phyloP scores from a whole-genome alignment of 2,888 invertebrate species.

The Ephialtes manifestator region DNA sequence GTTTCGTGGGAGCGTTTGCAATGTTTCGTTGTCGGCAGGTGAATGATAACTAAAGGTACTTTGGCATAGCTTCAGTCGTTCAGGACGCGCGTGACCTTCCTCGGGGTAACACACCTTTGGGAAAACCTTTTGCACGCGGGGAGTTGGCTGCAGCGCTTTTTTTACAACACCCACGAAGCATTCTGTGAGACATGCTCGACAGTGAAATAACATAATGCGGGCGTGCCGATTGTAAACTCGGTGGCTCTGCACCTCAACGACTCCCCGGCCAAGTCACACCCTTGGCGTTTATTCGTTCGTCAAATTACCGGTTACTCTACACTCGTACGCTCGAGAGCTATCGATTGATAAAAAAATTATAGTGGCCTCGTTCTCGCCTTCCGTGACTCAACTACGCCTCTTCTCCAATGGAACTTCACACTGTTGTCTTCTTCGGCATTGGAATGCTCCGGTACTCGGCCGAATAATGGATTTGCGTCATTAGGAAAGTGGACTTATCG shows the following conservation, averaged over 20 bases:
- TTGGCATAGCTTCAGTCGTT: not conserved
- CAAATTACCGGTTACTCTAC: conserved; percentile 59
- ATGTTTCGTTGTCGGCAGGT: not conserved
- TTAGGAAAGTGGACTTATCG: conserved; percentile 30
- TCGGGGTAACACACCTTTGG: conserved; percentile 25
- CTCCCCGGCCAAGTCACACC: conserved; percentile 64
- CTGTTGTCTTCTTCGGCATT: conserved; percentile 12
- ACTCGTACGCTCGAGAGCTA: conserved; percentile 66
- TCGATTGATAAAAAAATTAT: conserved; percentile 68
- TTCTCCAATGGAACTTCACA: not conserved
- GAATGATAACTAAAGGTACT: conserved; percentile 20
- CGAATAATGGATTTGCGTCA: conserved; percentile 41
- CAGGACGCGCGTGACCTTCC: conserved; percentile 5
- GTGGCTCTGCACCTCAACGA: conserved; percentile 34
- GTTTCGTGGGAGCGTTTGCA: not conserved
- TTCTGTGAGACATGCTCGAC: conserved; percentile 33
- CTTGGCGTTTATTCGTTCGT: conserved; percentile 61
- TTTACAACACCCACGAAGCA: conserved; percentile 18
- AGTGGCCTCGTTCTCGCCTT: conserved; percentile 68
- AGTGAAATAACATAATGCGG: conserved; percentile 46
- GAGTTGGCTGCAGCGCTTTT: conserved; percentile 25
- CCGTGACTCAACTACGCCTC: conserved; percentile 57
- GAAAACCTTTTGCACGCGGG: conserved; percentile 38
- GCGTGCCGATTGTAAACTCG: conserved; percentile 56
- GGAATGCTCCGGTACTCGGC: not conserved